phyloP scores from a whole-genome alignment of 2,113 vertebrate species.

The Rana temporaria region DNA sequence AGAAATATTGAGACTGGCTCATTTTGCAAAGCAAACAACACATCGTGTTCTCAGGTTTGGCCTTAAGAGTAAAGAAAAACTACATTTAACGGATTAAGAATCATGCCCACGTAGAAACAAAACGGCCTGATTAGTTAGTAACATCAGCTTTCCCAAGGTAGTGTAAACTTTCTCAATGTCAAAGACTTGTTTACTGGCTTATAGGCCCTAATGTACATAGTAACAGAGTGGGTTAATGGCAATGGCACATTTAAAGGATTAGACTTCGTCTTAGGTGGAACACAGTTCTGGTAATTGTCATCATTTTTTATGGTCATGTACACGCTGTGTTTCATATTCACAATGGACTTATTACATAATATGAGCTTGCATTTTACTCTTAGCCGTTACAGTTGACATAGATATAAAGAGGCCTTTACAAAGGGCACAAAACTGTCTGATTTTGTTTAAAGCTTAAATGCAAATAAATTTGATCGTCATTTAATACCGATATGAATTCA shows the following conservation, averaged over 20 bases:
- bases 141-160: background rate
- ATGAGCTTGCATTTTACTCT: too few species aligned
- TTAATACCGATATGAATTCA: too few species aligned
- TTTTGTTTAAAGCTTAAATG: too few species aligned
- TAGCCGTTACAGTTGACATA: too few species aligned
- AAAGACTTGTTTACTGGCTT: slow-evolving; percentile 25
- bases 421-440: too few species aligned
- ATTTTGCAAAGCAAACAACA: background rate
- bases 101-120: background rate
- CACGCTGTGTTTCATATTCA: background rate
- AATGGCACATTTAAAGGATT: slow-evolving; percentile 23
- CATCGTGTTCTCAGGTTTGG: background rate
- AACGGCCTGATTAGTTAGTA: background rate
- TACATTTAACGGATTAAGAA: background rate
- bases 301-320: background rate
- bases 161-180: background rate
- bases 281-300: background rate
- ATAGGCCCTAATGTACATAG: slow-evolving; percentile 4
- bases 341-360: background rate
- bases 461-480: too few species aligned
- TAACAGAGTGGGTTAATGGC: slow-evolving; percentile 20
- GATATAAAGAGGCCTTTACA: too few species aligned
- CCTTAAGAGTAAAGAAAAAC: background rate
- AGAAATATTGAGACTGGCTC: too few species aligned
- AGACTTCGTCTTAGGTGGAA: background rate